Evolutionary conservation across 2,113 vertebrate genomes (phyloP).

Genomic region (Malaclemys terrapin): DNA sequence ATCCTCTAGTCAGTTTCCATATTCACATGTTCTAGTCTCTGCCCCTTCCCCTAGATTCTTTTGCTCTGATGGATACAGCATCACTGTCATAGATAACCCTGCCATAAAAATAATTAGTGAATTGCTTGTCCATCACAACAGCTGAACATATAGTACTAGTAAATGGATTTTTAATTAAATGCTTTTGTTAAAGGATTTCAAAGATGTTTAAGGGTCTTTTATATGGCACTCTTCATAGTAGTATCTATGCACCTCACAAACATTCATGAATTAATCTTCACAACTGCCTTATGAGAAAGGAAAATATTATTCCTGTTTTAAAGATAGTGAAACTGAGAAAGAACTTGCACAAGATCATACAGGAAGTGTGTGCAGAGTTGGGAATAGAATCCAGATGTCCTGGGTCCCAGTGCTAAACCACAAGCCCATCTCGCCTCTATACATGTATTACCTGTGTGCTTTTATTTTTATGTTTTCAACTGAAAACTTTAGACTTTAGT

Average conservation of each 20-base stretch:
- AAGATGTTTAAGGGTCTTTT: not conserved
- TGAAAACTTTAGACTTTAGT: not conserved
- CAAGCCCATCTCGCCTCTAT: not conserved
- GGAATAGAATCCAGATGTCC: not conserved
- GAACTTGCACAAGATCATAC: not conserved
- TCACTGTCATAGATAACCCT: not conserved
- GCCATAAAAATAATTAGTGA: not conserved
- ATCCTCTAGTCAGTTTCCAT: not conserved
- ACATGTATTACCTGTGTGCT: not conserved
- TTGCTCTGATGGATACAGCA: not conserved
- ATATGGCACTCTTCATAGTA: not conserved
- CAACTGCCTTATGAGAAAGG: not conserved
- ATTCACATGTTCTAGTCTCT: not conserved
- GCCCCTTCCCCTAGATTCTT: not conserved
- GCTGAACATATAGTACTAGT: not conserved
- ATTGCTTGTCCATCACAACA: not conserved
- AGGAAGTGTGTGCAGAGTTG: not conserved
- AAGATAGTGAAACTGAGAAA: not conserved
- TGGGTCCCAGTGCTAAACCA: not conserved
- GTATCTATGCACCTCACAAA: not conserved
- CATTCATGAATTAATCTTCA: not conserved
- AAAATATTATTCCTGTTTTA: not conserved
- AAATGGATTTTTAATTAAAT: not conserved
- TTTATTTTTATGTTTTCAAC: not conserved
- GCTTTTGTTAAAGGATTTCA: not conserved